Percentiles rank a stretch among this genome's conserved stretches.
phyloP scores from a whole-genome alignment of 2,797 vertebrate species.

The Centropyge bicolor region DNA sequence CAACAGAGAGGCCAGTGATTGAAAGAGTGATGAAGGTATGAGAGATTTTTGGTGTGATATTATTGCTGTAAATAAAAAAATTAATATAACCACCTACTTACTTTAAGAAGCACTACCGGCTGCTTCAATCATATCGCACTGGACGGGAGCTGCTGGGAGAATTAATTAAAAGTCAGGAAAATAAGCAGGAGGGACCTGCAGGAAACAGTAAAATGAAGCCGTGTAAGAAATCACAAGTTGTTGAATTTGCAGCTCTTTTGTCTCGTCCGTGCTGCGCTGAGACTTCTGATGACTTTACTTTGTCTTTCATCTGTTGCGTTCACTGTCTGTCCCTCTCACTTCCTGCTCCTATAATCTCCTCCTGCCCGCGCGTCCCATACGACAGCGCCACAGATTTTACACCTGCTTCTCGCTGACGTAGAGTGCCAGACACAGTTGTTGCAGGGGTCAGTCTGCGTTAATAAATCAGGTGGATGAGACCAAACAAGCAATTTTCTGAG shows the following conservation, averaged over 20 bases:
- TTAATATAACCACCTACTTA: neutral
- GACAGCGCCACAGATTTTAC: slow-evolving; percentile 18
- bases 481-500: slow-evolving; percentile 15
- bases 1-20: neutral
- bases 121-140: neutral
- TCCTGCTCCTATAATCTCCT: slow-evolving; percentile 18
- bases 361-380: slow-evolving; percentile 6
- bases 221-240: neutral
- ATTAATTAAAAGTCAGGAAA: neutral
- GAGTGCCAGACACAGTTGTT: slow-evolving; percentile 39
- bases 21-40: neutral
- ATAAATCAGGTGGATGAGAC: slow-evolving; percentile 45
- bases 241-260: neutral
- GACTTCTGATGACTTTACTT: neutral
- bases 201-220: neutral
- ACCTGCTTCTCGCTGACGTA: slow-evolving; percentile 33
- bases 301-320: neutral
- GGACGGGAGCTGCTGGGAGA: slow-evolving; percentile 1
- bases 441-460: slow-evolving; percentile 32
- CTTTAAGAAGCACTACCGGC: neutral
- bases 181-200: neutral
- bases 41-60: neutral
- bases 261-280: neutral
- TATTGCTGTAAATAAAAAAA: slow-evolving; percentile 16
- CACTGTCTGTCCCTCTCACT: neutral